These are phyloP conservation scores for Aix galericulata DNA, from an alignment of 2,113 vertebrate genomes.

Conservation along the genomic window DNA sequence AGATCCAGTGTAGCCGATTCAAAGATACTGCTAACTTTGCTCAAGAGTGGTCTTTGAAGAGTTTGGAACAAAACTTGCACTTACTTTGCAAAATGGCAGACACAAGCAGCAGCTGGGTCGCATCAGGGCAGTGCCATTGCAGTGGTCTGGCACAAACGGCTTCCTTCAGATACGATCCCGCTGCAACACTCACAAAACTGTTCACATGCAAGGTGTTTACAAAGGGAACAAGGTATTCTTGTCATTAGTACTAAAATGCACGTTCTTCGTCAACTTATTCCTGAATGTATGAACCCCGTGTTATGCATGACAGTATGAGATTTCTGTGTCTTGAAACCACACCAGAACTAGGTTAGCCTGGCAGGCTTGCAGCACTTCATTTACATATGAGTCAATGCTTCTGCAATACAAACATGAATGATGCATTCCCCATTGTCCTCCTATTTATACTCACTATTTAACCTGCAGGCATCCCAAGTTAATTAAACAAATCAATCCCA, in stretches of 20 bases:
- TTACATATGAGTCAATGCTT: constrained; percentile 70
- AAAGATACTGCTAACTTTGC: accelerated
- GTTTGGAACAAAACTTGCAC: background rate
- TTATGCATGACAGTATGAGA: background rate
- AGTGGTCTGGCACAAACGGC: background rate
- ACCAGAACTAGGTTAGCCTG: constrained; percentile 62
- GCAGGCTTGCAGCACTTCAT: constrained; percentile 57
- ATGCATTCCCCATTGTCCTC: constrained; percentile 67
- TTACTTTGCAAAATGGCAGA: background rate
- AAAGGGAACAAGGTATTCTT: background rate
- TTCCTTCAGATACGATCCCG: background rate
- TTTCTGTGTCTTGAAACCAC: constrained; percentile 49
- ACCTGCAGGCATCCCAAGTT: constrained; percentile 66
- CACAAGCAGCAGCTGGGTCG: background rate
- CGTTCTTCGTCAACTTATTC: background rate
- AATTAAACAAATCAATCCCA: constrained; percentile 73
- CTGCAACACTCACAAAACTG: accelerated
- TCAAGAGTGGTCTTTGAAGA: background rate
- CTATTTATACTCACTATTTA: constrained; percentile 71
- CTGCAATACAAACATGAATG: constrained; percentile 64
- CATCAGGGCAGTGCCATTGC: background rate
- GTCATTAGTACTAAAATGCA: background rate
- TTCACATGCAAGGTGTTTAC: accelerated
- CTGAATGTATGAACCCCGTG: background rate
- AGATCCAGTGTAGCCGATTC: background rate